Percentiles rank a stretch among this genome's conserved stretches.
Evolutionary conservation across 2,797 vertebrate species (phyloP).

Genomic region (Acomys russatus): DNA sequence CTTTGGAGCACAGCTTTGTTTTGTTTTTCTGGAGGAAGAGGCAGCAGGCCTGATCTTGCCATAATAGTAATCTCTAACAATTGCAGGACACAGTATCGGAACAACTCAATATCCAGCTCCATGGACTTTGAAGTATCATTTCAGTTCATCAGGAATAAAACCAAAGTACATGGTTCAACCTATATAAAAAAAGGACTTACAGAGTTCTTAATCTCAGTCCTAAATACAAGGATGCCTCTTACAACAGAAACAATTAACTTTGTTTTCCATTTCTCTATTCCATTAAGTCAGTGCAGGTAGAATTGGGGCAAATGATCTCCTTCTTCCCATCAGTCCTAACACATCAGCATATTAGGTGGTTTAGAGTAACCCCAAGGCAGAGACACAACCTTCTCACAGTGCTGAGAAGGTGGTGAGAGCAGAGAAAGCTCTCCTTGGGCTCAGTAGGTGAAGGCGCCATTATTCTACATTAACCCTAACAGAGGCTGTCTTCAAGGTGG

Average conservation of each 20-base stretch:
- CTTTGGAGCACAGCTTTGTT: background rate
- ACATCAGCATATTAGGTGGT: background rate
- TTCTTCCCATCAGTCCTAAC: background rate
- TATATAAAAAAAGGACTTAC: background rate
- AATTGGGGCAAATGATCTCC: background rate
- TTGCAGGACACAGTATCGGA: background rate
- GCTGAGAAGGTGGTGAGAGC: background rate
- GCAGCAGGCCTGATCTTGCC: background rate
- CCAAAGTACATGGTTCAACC: background rate
- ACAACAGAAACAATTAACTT: background rate
- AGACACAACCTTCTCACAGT: background rate
- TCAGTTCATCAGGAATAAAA: background rate
- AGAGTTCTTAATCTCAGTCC: background rate
- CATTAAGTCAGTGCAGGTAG: background rate
- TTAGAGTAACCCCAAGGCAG: background rate
- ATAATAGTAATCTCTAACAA: background rate
- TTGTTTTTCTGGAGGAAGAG: constrained; percentile 7
- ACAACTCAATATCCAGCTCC: background rate
- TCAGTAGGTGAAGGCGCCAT: background rate
- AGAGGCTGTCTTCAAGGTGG: background rate
- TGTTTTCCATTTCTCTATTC: background rate
- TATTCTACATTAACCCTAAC: background rate
- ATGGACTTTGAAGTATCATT: background rate
- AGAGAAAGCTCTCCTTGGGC: background rate
- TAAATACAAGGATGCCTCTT: background rate